phyloP scores from a whole-genome alignment of 23 tunicate species.

The Botrylloides violaceus region DNA sequence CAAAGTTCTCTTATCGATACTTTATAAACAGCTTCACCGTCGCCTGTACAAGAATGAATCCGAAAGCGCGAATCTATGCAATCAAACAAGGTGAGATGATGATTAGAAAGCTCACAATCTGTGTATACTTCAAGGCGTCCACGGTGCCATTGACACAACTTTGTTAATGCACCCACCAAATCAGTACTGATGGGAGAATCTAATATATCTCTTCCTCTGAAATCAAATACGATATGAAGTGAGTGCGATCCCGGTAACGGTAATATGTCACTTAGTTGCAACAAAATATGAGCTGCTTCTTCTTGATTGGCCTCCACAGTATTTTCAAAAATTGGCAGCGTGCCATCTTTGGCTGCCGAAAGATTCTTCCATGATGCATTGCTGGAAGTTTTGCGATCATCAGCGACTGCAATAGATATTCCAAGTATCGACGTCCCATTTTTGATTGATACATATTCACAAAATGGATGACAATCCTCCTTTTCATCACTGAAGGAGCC shows the following conservation, averaged over 20 bases:
- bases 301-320: not conserved
- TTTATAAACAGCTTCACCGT: not conserved
- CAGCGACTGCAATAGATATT: not conserved
- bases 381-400: not conserved
- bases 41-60: not conserved
- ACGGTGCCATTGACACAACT: constrained; percentile 46
- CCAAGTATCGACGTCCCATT: not conserved
- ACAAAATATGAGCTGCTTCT: not conserved
- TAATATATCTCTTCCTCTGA: not conserved
- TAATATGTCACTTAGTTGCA: not conserved
- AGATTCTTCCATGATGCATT: not conserved
- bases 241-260: not conserved
- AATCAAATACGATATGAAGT: not conserved
- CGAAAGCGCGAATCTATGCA: not conserved
- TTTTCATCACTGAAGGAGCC: not conserved
- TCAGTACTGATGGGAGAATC: not conserved
- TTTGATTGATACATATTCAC: not conserved
- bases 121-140: constrained; percentile 22
- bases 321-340: not conserved
- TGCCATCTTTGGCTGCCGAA: not conserved
- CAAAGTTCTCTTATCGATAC: not conserved
- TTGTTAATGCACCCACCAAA: constrained; percentile 34
- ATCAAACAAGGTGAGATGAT: not conserved
- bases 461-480: not conserved
- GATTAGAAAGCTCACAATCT: not conserved